Evolutionary conservation across 2,888 invertebrate species (phyloP), one percentile per base, ranked within the genome.

Genomic region (Brassicogethes aeneus): DNA sequence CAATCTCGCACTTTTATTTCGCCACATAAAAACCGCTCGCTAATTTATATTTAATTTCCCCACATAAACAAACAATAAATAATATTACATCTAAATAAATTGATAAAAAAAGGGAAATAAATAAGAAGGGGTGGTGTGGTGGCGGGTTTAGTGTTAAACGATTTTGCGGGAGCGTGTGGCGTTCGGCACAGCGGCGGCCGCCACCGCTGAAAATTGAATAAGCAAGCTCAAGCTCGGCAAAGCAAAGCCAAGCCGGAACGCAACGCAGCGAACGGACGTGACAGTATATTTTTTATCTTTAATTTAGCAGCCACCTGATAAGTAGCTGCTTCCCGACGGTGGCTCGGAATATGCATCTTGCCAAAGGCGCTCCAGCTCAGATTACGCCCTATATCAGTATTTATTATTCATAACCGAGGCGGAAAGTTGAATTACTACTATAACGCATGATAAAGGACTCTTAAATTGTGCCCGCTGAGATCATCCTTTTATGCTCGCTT

Each of bases 281-380:
- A 64, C 65, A 63, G 64, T 64, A 62, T 66, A 66, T 65, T 63
- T 64, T 66, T 67, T 66, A 66, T 67, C 66, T 67, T 65, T 66
- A 67, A 67, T 67, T 67, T 66, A 67, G 65, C 63, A 63, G 61
- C 54, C 54, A 51, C 52, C 62, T 66, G 67, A 67, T 66, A 67
- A 66, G 64, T 63, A 59, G 55, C 54, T 49, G 50, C 51, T 53
- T 53, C 53, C 52, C 53, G 57, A 47, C 53, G 50, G 51, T 53
- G 47, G 45, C 47, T 51, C 51, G 57, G 61, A 65, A 62, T 65
- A 61, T 65, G 65, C 64, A 64, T 64, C 61, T 54, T 56, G 56
- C 56, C 57, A 53, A 56, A 59, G 56, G 54, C 54, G 56, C 54
- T 53, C 52, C 50, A 53, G 53, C 57, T 42, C 55, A 61, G 64